phyloP scores from a whole-genome alignment of 2,113 vertebrate genomes.

The Anhinga anhinga region DNA sequence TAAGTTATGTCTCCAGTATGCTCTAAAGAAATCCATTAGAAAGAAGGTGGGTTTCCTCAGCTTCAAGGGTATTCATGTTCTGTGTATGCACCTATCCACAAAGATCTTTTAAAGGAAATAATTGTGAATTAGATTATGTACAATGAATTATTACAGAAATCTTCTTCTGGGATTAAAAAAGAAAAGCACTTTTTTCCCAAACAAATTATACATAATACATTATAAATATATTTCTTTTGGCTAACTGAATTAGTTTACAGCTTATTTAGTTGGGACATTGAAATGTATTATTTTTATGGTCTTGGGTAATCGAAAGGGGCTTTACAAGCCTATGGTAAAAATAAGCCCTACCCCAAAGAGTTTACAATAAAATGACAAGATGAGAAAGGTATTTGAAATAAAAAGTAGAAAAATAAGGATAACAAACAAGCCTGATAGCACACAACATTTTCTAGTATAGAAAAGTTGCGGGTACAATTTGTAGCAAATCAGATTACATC shows the following conservation, averaged over 20 bases:
- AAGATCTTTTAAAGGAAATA: neutral
- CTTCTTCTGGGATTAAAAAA: neutral
- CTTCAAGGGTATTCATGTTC: neutral
- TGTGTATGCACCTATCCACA: neutral
- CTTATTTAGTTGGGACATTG: neutral
- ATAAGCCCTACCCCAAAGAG: neutral
- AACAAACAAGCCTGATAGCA: neutral
- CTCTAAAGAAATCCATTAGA: neutral
- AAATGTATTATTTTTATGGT: neutral
- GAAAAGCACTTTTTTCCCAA: neutral
- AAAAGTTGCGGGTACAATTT: neutral
- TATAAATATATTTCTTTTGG: neutral
- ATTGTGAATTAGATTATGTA: neutral
- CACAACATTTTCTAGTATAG: neutral
- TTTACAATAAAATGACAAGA: neutral
- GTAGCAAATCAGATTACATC: neutral
- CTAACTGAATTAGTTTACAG: neutral
- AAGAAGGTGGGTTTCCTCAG: neutral
- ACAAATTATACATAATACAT: neutral
- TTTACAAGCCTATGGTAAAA: neutral
- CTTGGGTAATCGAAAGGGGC: neutral
- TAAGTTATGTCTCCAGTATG: neutral
- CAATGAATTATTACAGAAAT: neutral
- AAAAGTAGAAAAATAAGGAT: neutral
- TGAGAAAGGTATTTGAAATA: neutral